Evolutionary conservation across 2,113 vertebrate species (phyloP).

Genomic region (Daphoenositta chrysoptera): DNA sequence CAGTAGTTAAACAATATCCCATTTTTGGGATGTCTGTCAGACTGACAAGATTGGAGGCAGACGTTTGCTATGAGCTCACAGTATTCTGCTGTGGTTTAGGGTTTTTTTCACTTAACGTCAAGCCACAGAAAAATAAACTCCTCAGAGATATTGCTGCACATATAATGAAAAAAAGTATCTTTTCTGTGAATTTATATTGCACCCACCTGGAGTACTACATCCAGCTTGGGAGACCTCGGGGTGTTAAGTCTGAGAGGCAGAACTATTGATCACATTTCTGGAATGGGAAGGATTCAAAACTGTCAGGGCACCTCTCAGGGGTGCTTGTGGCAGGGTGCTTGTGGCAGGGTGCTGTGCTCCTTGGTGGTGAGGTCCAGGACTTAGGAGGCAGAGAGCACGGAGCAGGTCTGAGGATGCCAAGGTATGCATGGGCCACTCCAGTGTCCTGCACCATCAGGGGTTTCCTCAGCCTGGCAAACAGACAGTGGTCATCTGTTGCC

Average conservation of each 20-base stretch:
- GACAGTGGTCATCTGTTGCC: neutral
- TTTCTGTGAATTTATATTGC: neutral
- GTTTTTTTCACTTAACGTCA: neutral
- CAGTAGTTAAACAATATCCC: neutral
- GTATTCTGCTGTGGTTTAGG: neutral
- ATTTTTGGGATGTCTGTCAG: neutral
- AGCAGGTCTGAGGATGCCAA: neutral
- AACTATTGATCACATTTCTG: neutral
- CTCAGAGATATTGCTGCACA: neutral
- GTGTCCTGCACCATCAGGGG: accelerated
- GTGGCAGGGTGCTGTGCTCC: neutral
- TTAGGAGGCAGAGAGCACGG: neutral
- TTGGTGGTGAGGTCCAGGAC: neutral
- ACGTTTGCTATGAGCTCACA: neutral
- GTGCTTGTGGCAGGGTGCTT: neutral
- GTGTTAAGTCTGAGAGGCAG: neutral
- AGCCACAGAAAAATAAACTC: neutral
- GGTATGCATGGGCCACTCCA: accelerated
- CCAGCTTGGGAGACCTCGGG: neutral
- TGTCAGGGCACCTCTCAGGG: neutral
- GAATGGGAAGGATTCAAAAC: neutral
- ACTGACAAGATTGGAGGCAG: neutral
- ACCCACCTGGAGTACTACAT: neutral
- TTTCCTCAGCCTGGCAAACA: neutral
- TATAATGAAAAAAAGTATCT: neutral